Evolutionary conservation across 2,888 invertebrate genomes (phyloP).

Genomic region (Euzetes globulus): DNA sequence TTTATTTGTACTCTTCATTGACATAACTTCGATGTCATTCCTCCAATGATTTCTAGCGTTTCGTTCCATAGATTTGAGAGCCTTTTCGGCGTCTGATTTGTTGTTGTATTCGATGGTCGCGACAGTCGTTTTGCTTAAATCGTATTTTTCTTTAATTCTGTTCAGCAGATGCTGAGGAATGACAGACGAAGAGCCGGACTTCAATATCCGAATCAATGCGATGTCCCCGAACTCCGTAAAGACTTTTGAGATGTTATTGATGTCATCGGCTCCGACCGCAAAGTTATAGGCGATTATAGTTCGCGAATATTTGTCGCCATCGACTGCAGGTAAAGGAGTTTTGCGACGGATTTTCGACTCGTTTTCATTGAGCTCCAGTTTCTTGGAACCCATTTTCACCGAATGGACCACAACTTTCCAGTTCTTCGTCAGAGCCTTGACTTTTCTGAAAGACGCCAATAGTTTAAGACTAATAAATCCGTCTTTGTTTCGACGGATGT

Average conservation of each 20-base stretch:
- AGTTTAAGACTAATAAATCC: slow-evolving; percentile 90
- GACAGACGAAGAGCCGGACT: neutral
- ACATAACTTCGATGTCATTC: neutral
- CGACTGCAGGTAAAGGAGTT: slow-evolving; percentile 75
- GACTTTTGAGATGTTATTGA: slow-evolving; percentile 82
- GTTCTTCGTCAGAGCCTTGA: slow-evolving; percentile 86
- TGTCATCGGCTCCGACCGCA: slow-evolving; percentile 72
- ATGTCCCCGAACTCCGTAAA: slow-evolving; percentile 84
- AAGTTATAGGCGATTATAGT: slow-evolving; percentile 80
- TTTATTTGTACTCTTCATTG: neutral
- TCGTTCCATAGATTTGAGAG: neutral
- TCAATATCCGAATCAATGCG: slow-evolving; percentile 66
- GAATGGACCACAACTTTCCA: slow-evolving; percentile 87
- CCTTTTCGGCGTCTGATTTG: slow-evolving; percentile 6
- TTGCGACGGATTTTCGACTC: slow-evolving; percentile 80
- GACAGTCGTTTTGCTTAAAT: neutral
- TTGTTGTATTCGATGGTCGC: slow-evolving; percentile 23
- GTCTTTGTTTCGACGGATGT: slow-evolving; percentile 87
- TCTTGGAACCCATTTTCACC: slow-evolving; percentile 61
- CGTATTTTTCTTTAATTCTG: neutral
- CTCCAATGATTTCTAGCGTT: neutral
- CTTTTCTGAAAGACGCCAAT: slow-evolving; percentile 88
- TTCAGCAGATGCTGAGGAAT: neutral
- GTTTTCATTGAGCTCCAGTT: slow-evolving; percentile 78
- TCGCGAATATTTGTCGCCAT: slow-evolving; percentile 75